Evolutionary conservation across 1,140 invertebrate species (phyloP), one percentile per base, ranked within the genome.

Genomic region (Polyergus mexicanus): DNA sequence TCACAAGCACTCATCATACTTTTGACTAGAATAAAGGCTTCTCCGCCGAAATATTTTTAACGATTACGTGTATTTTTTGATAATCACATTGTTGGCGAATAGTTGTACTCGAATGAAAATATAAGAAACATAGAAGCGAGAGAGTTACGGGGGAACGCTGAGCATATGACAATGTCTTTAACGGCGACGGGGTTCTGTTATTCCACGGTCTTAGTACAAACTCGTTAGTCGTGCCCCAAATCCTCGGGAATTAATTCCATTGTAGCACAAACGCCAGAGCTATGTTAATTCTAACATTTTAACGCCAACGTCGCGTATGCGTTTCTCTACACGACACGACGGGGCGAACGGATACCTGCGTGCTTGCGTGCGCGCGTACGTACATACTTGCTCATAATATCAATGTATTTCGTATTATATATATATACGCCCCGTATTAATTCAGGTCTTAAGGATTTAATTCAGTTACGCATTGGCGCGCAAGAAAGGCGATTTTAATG

Each of bases 161-260:
- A 68, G 71, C 72, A 10, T 28, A 56, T 38, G 76, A 77, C 41
- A 66, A 35, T 54, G 66, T 71, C 44, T 74, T 80, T 69, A 90
- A 86, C 51, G 76, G 38, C 44, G 47, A 51, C 69, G 47, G 63
- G 56, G 68, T 75, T 78, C 65, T 68, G 71, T 77, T 76, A 44
- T 62, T 86, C 76, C 44, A 66, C 54, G 54, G 72, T 90, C 86
- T 88, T 77, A 62, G 51, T 72, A 74, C 78, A 88, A 90, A 90
- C 86, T 90, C 86, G 89, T 90, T 90, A 90, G 89, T 74, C 76
- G 83, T 75, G 88, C 22, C 74, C 72, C 84, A 84, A 89, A 92
- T 88, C 74, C 63, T 68, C 44, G 25, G 63, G 83, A 91, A 91
- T 90, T 89, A 92, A 92, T 91, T 86, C 83, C 86, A 91, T 91